Evolutionary conservation across 2,113 vertebrate species (phyloP), one percentile per base, ranked within the genome.

Genomic region (Proterorhinus semilunaris): DNA sequence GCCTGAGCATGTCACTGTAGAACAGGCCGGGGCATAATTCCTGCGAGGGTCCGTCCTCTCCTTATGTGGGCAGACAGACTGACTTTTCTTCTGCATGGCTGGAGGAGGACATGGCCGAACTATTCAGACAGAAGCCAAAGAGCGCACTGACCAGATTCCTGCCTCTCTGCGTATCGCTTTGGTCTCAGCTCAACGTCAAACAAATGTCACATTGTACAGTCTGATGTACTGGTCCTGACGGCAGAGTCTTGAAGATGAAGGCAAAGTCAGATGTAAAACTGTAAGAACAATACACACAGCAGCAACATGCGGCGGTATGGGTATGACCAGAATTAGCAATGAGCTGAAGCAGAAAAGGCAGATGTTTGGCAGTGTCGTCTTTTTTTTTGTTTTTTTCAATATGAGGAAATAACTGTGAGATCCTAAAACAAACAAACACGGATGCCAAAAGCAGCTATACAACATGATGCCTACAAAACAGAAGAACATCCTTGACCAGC

Each of bases 121-220:
- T 63, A 63, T 63, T 63, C 61, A 63, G 61, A 47, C 45, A 63
- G 36, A 61, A 71, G 68, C 16, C 77, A 62, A 64, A 79, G 74
- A 86, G 63, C 67, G 76, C 69, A 83, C 76, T 72, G 81, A 72
- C 67, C 75, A 80, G 84, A 87, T 82, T 88, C 84, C 66, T 72
- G 36, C 66, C 54, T 75, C 67, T 63, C 70, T 80, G 71, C 71
- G 36, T 63, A 43, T 68, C 63, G 70, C 72, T 51, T n/a, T 59
- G 21, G 67, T 83, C 69, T 64, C 64, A 6, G 72, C 63, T 62
- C 72, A 63, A 72, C 42, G 55, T 15, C 63, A 36, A 79, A 87
- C 84, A 91, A 83, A 85, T 61, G 76, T 77, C 53, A 78, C 79
- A 81, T 86, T 90, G 83, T 88, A 11, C 55, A 58, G 13, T 69